Percentiles rank a stretch among this genome's conserved stretches.
These are phyloP conservation scores for Serinus canaria DNA, from an alignment of 2,113 vertebrate species.

Conservation along the genomic window DNA sequence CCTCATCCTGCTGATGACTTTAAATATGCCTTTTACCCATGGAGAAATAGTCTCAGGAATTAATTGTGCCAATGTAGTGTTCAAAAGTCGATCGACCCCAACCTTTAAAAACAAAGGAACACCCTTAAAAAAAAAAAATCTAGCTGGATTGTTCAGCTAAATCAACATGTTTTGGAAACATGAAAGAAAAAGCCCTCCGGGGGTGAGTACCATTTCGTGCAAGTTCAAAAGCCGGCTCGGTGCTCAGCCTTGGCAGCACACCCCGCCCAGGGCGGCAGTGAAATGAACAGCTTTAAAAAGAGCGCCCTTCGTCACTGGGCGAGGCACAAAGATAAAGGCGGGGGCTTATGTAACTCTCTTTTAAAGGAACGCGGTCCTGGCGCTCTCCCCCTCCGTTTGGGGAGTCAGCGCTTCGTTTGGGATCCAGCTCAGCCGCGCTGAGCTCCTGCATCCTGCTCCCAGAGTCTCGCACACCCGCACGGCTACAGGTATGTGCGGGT, in stretches of 20 bases:
- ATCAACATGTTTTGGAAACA: background rate
- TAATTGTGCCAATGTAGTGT: fast-evolving
- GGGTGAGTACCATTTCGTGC: fast-evolving
- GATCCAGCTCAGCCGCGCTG: fast-evolving
- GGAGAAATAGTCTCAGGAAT: background rate
- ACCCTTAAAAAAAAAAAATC: background rate
- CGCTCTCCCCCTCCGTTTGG: background rate
- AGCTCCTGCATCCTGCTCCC: background rate
- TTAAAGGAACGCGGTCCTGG: background rate
- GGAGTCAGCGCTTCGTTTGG: background rate
- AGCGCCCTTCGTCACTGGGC: background rate
- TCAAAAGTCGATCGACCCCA: background rate
- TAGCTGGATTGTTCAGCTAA: background rate
- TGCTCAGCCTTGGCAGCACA: fast-evolving
- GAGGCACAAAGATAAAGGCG: background rate
- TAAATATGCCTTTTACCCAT: background rate
- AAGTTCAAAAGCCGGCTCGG: fast-evolving
- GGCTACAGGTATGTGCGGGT: background rate
- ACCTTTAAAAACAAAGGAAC: background rate
- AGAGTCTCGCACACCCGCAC: fast-evolving
- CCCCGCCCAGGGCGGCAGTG: fast-evolving
- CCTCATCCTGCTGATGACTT: background rate
- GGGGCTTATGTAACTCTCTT: background rate
- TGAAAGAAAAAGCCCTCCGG: background rate
- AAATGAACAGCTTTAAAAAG: background rate